These are phyloP conservation scores for Trimorus sp. DNA, from an alignment of 2,888 invertebrate genomes.

Conservation along the genomic window DNA sequence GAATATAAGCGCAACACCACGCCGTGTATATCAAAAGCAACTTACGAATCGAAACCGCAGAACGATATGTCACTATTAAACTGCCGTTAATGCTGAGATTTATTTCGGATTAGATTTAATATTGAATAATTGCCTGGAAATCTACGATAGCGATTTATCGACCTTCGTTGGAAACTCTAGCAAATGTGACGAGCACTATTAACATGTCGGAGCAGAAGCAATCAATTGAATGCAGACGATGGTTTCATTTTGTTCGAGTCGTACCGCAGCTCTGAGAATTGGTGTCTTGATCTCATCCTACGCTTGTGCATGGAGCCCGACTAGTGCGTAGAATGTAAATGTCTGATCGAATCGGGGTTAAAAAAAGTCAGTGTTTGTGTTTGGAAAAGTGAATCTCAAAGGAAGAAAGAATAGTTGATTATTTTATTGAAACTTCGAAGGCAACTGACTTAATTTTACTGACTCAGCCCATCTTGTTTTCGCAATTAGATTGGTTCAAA, in stretches of 20 bases:
- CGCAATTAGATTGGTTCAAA: no score
- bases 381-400: no score
- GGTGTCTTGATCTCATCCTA: no score
- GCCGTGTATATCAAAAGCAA: conserved; percentile 26
- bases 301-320: no score
- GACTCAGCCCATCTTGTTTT: no score
- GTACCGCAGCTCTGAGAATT: no score
- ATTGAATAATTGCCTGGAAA: conserved; percentile 25
- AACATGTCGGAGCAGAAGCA: conserved; percentile 28
- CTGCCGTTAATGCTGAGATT: conserved; percentile 8
- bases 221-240: conserved; percentile 39
- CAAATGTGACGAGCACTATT: conserved; percentile 31
- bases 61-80: conserved; percentile 33
- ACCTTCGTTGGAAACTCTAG: background rate
- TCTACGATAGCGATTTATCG: conserved; percentile 35
- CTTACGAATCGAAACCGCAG: conserved; percentile 2
- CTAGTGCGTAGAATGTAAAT: no score
- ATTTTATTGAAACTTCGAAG: no score
- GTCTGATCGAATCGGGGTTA: no score
- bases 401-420: no score
- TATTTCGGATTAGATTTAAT: conserved; percentile 34
- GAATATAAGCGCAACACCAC: background rate
- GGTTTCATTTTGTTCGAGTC: conserved; percentile 19
- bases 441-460: no score
- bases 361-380: no score